phyloP scores from a whole-genome alignment of 1,140 invertebrate species.

The Brachionus calyciflorus region DNA sequence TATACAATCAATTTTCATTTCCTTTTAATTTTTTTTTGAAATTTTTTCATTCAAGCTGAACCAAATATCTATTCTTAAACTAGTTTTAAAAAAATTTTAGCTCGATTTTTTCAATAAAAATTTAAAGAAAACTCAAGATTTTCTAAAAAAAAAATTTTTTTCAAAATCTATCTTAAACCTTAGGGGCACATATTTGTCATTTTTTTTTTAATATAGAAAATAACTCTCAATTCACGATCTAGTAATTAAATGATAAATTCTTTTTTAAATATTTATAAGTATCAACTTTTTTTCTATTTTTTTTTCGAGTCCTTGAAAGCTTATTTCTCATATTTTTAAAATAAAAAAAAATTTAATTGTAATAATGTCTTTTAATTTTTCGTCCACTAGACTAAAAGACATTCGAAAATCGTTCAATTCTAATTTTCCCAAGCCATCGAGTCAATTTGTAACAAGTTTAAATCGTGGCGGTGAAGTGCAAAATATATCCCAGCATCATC shows the following conservation, averaged over 20 bases:
- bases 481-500: not conserved
- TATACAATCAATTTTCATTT: too few species aligned
- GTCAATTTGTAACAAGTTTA: not conserved
- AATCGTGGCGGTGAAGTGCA: not conserved
- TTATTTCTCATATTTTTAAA: not conserved
- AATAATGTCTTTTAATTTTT: slow-evolving; percentile 31
- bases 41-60: slow-evolving; percentile 22
- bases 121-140: too few species aligned
- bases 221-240: slow-evolving; percentile 14
- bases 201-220: not conserved
- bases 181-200: slow-evolving; percentile 18
- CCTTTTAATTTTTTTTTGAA: too few species aligned
- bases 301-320: not conserved
- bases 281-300: not conserved
- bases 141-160: too few species aligned
- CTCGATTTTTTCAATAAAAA: too few species aligned
- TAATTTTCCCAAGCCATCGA: too few species aligned
- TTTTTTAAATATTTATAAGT: not conserved
- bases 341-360: not conserved
- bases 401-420: not conserved
- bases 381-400: not conserved
- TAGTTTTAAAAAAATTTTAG: not conserved
- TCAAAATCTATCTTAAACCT: not conserved
- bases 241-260: not conserved
- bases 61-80: slow-evolving; percentile 26